Percentiles rank a stretch among this genome's conserved stretches.
These are phyloP conservation scores for Enteromius trimaculatus DNA, from an alignment of 2,797 vertebrate species.

Conservation along the genomic window DNA sequence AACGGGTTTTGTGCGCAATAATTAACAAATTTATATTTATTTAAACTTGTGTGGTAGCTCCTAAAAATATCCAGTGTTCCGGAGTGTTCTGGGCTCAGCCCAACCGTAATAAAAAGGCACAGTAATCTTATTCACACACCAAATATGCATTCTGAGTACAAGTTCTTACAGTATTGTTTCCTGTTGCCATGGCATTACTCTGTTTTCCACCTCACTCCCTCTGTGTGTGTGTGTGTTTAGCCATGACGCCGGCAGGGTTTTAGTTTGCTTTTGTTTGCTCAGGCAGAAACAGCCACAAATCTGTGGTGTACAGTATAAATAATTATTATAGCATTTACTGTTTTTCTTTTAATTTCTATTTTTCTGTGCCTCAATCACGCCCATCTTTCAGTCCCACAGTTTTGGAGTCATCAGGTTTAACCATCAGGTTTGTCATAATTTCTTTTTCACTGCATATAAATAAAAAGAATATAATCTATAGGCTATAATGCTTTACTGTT, in stretches of 20 bases:
- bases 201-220: constrained; percentile 56
- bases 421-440: neutral
- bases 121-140: constrained; percentile 36
- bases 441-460: neutral
- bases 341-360: constrained; percentile 9
- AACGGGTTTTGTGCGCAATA: neutral
- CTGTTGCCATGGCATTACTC: constrained; percentile 48
- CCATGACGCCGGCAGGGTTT: constrained; percentile 39
- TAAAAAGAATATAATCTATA: neutral
- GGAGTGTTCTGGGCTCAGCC: constrained; percentile 8
- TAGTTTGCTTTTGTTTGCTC: constrained; percentile 42
- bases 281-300: constrained; percentile 23
- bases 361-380: neutral
- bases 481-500: neutral
- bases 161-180: constrained; percentile 57
- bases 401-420: neutral
- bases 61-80: constrained; percentile 1
- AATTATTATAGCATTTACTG: constrained; percentile 14
- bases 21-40: neutral
- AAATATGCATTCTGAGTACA: constrained; percentile 42
- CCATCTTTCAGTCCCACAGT: neutral
- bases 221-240: constrained; percentile 40
- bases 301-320: constrained; percentile 29
- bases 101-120: constrained; percentile 15
- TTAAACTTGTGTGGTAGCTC: neutral